Base-by-base conservation (phyloP, 2,797 vertebrate genomes). In the Philypnodon macrostomus region DNA sequence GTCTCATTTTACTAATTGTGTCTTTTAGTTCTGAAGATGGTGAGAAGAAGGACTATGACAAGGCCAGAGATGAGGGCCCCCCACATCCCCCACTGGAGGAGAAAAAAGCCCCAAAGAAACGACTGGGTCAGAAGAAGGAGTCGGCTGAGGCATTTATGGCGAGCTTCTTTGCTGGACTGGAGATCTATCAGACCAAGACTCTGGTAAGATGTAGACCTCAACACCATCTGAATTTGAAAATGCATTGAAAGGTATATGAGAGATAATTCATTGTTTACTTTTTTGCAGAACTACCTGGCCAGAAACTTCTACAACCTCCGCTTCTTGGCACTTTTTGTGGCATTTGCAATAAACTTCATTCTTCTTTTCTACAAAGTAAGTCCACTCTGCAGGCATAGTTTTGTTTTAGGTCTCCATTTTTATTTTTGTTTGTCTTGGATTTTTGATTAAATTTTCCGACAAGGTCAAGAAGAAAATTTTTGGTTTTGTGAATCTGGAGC, bases 281-380 rank as follows among this genome's bases (percentile, higher is more conserved):
- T 73, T 89, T 70, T 84, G 38, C 88, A 99, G 97, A 96, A 99
- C 70, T 98, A 93, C 81, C 87, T 99, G 79, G 97, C 96, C 65
- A 92, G 96, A 81, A 98, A 98, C 87, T 99, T 99, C 89, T 99
- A 99, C 89, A 99, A 97, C 75, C 90, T 99, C 67, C 90, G 97
- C 47, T 95, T 99, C 76, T 87, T 99, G 77, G 97, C 97, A 58
- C 90, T 98, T 47, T 98, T 99, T 67, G 95, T 98, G 47, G 95
- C 96, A 44, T 99, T 99, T 70, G 95, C 97, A 17, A 99, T 99
- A 89, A 99, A 99, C 87, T 99, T 99, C 73, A 99, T 99, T 79
- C 92, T 99, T 58, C 95, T 99, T 6, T 98, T 99, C 87, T 98
- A 98, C 80, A 99, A 98, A 93, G 97, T 99, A 92, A 90, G 70